These are phyloP conservation scores for Epirrita christyi DNA, from an alignment of 2,888 invertebrate genomes.

Conservation along the genomic window DNA sequence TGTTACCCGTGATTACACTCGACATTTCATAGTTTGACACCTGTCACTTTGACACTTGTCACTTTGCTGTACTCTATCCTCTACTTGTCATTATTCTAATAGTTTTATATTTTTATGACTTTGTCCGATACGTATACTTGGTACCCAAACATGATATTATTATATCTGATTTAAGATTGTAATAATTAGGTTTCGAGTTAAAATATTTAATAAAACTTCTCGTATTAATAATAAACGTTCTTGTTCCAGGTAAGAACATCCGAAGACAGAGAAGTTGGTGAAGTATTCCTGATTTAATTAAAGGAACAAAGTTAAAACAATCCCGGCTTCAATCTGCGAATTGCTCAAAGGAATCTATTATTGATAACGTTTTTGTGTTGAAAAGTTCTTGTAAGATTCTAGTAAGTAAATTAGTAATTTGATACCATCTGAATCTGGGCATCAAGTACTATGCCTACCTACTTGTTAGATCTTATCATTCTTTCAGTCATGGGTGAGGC, in stretches of 20 bases:
- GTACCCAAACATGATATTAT: background rate
- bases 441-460: too few relatives aligned
- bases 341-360: slow-evolving; percentile 19
- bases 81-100: too few relatives aligned
- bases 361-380: slow-evolving; percentile 15
- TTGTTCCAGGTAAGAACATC: slow-evolving; percentile 70
- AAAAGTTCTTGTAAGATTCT: slow-evolving; percentile 8
- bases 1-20: too few relatives aligned
- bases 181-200: slow-evolving; percentile 19
- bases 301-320: slow-evolving; percentile 57
- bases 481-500: too few relatives aligned
- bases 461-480: too few relatives aligned
- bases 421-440: too few relatives aligned
- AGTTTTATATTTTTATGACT: too few relatives aligned
- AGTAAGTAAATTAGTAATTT: too few relatives aligned
- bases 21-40: too few relatives aligned
- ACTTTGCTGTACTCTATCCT: too few relatives aligned
- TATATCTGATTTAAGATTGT: slow-evolving; percentile 7
- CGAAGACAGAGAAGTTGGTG: slow-evolving; percentile 44
- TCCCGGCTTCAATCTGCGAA: slow-evolving; percentile 47
- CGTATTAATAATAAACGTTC: slow-evolving; percentile 44
- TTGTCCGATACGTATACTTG: too few relatives aligned
- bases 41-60: too few relatives aligned
- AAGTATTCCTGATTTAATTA: slow-evolving; percentile 66
- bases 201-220: slow-evolving; percentile 28